A percentile compares a stretch with the other conserved stretches of the same genome.
phyloP scores from a whole-genome alignment of 2,113 vertebrate species.

The Arenaria interpres region DNA sequence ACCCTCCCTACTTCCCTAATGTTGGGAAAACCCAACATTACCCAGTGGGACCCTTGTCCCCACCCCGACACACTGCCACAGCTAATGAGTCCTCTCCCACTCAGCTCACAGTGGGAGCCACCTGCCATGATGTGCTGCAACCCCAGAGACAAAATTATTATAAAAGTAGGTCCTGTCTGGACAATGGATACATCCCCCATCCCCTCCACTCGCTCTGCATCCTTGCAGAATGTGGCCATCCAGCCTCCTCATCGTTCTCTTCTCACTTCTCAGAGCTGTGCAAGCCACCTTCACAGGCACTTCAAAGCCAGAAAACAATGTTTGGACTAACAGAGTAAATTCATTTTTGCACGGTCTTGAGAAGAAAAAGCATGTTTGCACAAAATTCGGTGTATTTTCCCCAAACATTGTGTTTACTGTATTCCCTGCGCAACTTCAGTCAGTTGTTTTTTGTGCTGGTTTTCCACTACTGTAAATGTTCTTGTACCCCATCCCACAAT shows the following conservation, averaged over 20 bases:
- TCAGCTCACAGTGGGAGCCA: background rate
- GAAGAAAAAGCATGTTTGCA: background rate
- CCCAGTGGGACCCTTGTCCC: background rate
- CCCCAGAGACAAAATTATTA: background rate
- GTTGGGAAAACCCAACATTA: no score
- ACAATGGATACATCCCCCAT: background rate
- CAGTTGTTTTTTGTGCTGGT: background rate
- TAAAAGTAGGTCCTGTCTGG: background rate
- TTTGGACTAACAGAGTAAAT: background rate
- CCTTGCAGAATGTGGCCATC: background rate
- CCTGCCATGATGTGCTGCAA: background rate
- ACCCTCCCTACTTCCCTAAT: no score
- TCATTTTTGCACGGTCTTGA: background rate
- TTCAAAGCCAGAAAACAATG: background rate
- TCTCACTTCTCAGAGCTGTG: background rate
- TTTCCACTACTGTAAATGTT: background rate
- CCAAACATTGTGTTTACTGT: background rate
- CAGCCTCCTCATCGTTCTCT: background rate
- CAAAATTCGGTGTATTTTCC: background rate
- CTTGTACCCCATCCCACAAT: background rate
- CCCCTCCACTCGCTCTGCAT: accelerated
- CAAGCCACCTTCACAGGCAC: background rate
- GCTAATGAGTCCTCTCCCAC: background rate
- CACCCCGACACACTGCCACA: accelerated
- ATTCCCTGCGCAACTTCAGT: background rate